Conservation (phyloP, 2,113 vertebrate species). For the Pollimyrus isidori region DNA sequence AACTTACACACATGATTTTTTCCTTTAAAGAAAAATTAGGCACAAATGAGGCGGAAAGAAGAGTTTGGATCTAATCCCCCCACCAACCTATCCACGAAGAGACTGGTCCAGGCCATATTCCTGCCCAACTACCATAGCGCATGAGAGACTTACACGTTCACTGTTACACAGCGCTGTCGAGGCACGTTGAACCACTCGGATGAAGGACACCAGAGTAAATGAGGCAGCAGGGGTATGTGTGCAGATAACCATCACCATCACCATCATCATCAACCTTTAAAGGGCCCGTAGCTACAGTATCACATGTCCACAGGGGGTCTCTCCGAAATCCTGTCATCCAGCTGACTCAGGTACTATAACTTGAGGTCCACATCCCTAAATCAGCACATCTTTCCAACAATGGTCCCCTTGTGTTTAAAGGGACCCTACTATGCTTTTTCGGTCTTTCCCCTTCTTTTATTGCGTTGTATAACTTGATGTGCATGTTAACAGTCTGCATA, state of each 20-base stretch:
- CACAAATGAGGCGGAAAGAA: neutral
- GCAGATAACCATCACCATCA: neutral
- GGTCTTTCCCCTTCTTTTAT: neutral
- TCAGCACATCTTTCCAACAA: neutral
- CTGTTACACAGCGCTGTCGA: neutral
- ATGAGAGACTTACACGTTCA: neutral
- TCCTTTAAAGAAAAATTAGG: conserved; percentile 55
- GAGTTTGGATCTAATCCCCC: neutral
- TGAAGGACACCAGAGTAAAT: neutral
- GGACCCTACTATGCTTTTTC: neutral
- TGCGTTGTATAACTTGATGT: neutral
- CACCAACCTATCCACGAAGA: neutral
- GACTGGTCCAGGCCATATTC: neutral
- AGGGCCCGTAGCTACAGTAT: neutral
- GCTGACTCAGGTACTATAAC: neutral
- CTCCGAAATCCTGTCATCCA: neutral
- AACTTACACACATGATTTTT: conserved; percentile 98
- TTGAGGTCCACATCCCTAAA: neutral
- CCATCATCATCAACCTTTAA: neutral
- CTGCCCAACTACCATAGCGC: neutral
- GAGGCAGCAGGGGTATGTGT: neutral
- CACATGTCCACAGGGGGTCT: neutral
- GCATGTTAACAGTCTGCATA: neutral
- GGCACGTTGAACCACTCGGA: neutral
- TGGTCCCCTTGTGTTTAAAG: neutral